Evolutionary conservation across 1,140 invertebrate species (phyloP).

Genomic region (Halictus rubicundus): DNA sequence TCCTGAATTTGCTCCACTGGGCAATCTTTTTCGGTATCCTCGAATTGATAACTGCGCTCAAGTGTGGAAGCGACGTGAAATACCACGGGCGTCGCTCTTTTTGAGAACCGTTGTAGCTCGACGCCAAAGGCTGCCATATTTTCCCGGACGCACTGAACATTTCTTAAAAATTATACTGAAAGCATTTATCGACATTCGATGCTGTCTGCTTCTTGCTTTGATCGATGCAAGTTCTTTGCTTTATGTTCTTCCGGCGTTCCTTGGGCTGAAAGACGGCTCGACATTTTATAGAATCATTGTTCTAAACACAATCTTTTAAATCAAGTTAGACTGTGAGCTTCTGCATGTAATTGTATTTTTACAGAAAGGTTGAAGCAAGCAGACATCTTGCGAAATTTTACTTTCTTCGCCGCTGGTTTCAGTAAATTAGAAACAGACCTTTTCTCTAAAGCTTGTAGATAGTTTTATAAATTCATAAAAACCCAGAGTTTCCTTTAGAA

Average conservation of each 20-base stretch:
- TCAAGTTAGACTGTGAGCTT: too few relatives aligned
- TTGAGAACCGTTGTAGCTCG: not conserved
- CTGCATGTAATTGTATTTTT: too few relatives aligned
- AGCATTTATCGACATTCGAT: not conserved
- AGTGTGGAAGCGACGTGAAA: conserved; percentile 50
- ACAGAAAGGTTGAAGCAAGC: too few relatives aligned
- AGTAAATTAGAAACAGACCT: too few relatives aligned
- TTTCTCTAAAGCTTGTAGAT: too few relatives aligned
- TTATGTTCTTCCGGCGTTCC: too few relatives aligned
- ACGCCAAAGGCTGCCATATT: not conserved
- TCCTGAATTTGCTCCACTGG: conserved; percentile 60
- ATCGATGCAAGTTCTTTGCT: too few relatives aligned
- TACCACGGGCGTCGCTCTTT: conserved; percentile 29
- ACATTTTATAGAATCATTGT: too few relatives aligned
- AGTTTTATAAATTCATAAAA: not conserved
- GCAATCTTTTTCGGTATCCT: conserved; percentile 59
- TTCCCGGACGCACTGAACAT: not conserved
- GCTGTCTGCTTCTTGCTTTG: not conserved
- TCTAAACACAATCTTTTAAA: too few relatives aligned
- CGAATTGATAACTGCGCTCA: conserved; percentile 50
- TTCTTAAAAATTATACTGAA: not conserved
- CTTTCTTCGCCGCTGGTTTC: too few relatives aligned
- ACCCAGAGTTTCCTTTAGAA: too few relatives aligned
- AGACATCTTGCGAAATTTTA: not conserved
- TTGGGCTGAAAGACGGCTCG: too few relatives aligned